Percentiles rank a stretch among this genome's conserved stretches.
Evolutionary conservation across 1,140 invertebrate species (phyloP).

Genomic region (Anthonomus grandis): DNA sequence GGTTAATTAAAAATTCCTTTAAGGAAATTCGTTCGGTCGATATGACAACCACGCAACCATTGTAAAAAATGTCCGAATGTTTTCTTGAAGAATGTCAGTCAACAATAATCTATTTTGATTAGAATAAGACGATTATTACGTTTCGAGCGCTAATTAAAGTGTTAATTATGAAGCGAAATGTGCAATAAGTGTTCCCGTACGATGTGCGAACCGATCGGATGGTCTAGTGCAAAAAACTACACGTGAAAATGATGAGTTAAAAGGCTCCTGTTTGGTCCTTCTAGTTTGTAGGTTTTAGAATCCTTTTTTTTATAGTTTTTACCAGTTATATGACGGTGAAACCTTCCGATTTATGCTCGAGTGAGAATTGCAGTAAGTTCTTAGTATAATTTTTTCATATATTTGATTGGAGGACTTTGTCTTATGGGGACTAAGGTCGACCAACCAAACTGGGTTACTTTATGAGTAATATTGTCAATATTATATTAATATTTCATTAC

Average conservation of each 20-base stretch:
- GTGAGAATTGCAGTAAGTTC: slow-evolving; percentile 21
- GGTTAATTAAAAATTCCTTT: too few species aligned
- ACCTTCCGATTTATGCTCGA: slow-evolving; percentile 21
- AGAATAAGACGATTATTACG: slow-evolving; percentile 22
- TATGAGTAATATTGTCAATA: neutral
- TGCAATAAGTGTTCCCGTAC: slow-evolving; percentile 21
- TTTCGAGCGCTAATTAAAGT: slow-evolving; percentile 6
- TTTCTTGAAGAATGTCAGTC: too few species aligned
- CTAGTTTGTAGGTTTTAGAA: slow-evolving; percentile 35
- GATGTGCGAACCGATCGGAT: slow-evolving; percentile 20
- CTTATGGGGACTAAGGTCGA: neutral
- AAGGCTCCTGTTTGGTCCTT: slow-evolving; percentile 7
- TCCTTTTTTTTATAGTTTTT: slow-evolving; percentile 22
- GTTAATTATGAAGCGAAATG: slow-evolving; percentile 26
- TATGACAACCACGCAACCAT: too few species aligned
- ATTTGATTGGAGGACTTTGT: neutral
- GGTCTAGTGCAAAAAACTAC: slow-evolving; percentile 28
- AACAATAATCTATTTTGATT: slow-evolving; percentile 34
- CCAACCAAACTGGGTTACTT: neutral
- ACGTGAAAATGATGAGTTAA: slow-evolving; percentile 33
- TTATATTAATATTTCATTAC: neutral
- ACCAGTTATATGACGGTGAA: slow-evolving; percentile 24
- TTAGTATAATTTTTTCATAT: neutral
- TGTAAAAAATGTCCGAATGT: too few species aligned
- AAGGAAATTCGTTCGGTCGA: too few species aligned